These are phyloP conservation scores for Diachasma alloeum DNA, from an alignment of 1,140 invertebrate species.

Conservation along the genomic window DNA sequence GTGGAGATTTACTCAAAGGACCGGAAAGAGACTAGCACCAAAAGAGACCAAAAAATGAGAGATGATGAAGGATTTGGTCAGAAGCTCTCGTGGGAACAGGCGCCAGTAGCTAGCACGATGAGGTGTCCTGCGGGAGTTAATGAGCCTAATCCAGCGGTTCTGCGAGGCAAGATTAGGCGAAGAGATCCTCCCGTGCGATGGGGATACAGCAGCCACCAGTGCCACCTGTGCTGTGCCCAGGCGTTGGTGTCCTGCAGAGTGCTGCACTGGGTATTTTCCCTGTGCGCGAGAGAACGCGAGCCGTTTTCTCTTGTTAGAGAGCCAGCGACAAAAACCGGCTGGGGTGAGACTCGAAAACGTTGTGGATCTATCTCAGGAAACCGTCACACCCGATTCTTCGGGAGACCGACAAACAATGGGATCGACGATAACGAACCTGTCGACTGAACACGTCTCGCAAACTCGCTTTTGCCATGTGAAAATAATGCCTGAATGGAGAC, in stretches of 20 bases:
- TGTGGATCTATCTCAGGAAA: background rate
- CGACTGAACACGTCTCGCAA: constrained; percentile 43
- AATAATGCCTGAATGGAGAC: background rate
- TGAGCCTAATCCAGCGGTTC: constrained; percentile 56
- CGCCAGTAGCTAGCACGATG: background rate
- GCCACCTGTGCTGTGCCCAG: constrained; percentile 50
- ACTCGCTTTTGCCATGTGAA: constrained; percentile 9
- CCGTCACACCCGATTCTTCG: background rate
- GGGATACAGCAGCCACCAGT: constrained; percentile 25
- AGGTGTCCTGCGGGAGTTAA: constrained; percentile 52
- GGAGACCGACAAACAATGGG: constrained; percentile 45
- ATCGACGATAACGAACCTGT: constrained; percentile 58
- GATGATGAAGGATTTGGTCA: constrained; percentile 5
- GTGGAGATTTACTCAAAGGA: background rate
- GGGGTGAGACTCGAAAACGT: background rate
- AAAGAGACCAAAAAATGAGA: constrained; percentile 16
- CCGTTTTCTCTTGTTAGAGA: background rate
- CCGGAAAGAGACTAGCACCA: background rate
- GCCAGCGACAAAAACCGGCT: constrained; percentile 3
- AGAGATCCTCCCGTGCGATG: constrained; percentile 44
- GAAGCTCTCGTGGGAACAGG: constrained; percentile 50
- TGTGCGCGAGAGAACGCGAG: background rate
- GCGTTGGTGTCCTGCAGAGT: constrained; percentile 42
- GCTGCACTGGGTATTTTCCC: no score
- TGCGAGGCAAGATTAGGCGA: constrained; percentile 48